Percentiles rank a stretch among this genome's conserved stretches.
phyloP scores from a whole-genome alignment of 2,113 vertebrate genomes.

The Zootoca vivipara region DNA sequence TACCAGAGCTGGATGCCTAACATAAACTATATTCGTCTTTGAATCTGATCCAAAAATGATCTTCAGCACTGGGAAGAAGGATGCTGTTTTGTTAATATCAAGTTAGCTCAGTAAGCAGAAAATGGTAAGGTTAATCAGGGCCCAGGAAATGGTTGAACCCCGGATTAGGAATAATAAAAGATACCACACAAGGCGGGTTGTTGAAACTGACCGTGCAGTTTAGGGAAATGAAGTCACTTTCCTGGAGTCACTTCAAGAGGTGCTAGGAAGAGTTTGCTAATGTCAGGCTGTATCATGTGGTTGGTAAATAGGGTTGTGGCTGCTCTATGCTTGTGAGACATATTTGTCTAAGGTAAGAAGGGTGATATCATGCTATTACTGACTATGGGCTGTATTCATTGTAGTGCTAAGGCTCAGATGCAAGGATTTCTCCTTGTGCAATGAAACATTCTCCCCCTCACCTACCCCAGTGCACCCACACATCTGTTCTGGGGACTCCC shows the following conservation, averaged over 20 bases:
- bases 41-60: not conserved
- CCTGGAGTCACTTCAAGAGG: not conserved
- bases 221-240: not conserved
- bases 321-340: not conserved
- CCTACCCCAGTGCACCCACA: too few species aligned
- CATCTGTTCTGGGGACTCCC: too few species aligned
- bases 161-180: not conserved
- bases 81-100: not conserved
- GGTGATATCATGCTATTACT: not conserved
- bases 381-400: too few species aligned
- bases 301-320: not conserved
- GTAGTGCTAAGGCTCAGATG: too few species aligned
- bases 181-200: too few species aligned
- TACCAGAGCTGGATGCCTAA: not conserved
- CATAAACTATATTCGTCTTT: not conserved
- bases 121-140: not conserved
- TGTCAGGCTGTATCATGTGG: not conserved
- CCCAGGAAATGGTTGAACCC: not conserved
- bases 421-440: too few species aligned
- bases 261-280: not conserved
- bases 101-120: not conserved
- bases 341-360: not conserved
- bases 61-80: not conserved
- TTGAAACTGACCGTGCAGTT: not conserved
- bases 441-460: too few species aligned